These are phyloP conservation scores for Chaetodon trifasciatus DNA, from an alignment of 2,797 vertebrate species.

Conservation along the genomic window DNA sequence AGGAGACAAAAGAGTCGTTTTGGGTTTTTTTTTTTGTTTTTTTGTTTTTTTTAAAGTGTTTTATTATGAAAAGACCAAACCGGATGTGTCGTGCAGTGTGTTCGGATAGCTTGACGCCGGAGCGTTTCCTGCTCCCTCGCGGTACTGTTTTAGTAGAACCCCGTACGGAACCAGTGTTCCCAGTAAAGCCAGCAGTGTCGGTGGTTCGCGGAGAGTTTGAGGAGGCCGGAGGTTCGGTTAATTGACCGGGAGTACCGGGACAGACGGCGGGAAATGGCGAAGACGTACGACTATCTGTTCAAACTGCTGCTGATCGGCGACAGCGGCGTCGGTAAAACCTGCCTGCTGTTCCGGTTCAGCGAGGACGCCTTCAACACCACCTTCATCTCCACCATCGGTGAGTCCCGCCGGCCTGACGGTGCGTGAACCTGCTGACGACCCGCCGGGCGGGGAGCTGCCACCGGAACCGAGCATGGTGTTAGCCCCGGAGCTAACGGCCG, in stretches of 20 bases:
- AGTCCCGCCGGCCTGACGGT: constrained; percentile 55
- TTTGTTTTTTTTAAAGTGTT: too few relatives aligned
- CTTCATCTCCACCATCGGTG: constrained; percentile 94
- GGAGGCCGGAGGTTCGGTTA: constrained; percentile 33
- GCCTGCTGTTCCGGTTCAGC: constrained; percentile 94
- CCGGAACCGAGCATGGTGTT: background rate
- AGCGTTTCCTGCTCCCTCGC: constrained; percentile 55
- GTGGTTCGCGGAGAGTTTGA: background rate
- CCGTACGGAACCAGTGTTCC: constrained; percentile 11
- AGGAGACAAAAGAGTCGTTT: too few relatives aligned
- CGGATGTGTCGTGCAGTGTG: constrained; percentile 13
- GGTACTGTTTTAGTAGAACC: constrained; percentile 18
- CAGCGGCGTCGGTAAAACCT: constrained; percentile 95
- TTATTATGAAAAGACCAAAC: constrained; percentile 38
- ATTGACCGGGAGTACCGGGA: constrained; percentile 74
- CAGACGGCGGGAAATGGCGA: constrained; percentile 78
- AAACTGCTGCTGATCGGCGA: constrained; percentile 95
- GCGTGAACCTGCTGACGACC: background rate
- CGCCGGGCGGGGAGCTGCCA: background rate
- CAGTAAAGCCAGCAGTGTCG: background rate
- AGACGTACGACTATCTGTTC: constrained; percentile 95
- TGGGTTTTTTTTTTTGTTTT: too few relatives aligned
- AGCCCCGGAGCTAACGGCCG: background rate
- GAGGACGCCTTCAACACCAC: constrained; percentile 92
- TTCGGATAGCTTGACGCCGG: background rate